Percentiles rank a stretch among this genome's conserved stretches.
These are phyloP conservation scores for Pandemis cinnamomeana DNA, from an alignment of 2,888 invertebrate genomes.

Conservation along the genomic window DNA sequence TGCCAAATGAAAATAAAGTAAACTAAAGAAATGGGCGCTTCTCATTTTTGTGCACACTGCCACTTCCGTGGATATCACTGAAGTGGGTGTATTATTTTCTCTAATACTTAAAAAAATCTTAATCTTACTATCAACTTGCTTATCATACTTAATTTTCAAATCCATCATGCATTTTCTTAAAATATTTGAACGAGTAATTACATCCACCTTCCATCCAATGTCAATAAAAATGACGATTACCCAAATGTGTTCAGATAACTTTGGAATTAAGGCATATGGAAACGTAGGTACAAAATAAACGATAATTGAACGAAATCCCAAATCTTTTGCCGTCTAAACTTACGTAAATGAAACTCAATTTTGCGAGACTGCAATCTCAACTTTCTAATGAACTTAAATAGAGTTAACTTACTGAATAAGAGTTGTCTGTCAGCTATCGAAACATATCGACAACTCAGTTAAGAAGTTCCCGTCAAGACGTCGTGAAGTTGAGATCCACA, in stretches of 20 bases:
- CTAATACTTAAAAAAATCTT: too few species aligned
- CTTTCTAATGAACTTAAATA: conserved; percentile 9
- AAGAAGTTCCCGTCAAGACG: conserved; percentile 8
- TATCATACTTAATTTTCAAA: too few species aligned
- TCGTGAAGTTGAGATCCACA: conserved; percentile 4
- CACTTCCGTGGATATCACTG: too few species aligned
- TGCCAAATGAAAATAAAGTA: conserved; percentile 37
- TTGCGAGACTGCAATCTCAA: background rate
- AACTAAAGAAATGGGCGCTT: conserved; percentile 1
- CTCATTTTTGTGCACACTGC: too few species aligned
- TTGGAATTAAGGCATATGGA: background rate
- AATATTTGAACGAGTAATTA: too few species aligned
- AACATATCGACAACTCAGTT: conserved; percentile 5
- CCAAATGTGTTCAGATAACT: background rate
- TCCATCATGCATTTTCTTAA: too few species aligned
- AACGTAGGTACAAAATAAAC: background rate
- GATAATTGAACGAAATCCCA: background rate
- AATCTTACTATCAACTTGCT: too few species aligned
- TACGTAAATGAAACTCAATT: background rate
- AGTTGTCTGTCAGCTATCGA: conserved; percentile 16
- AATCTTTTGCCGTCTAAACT: conserved; percentile 1
- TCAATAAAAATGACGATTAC: too few species aligned
- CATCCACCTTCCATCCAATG: too few species aligned
- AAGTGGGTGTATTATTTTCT: too few species aligned
- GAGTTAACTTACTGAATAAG: conserved; percentile 3